Base-by-base conservation (phyloP, 2,888 invertebrate genomes). In the Caenorhabditis macrosperma region DNA sequence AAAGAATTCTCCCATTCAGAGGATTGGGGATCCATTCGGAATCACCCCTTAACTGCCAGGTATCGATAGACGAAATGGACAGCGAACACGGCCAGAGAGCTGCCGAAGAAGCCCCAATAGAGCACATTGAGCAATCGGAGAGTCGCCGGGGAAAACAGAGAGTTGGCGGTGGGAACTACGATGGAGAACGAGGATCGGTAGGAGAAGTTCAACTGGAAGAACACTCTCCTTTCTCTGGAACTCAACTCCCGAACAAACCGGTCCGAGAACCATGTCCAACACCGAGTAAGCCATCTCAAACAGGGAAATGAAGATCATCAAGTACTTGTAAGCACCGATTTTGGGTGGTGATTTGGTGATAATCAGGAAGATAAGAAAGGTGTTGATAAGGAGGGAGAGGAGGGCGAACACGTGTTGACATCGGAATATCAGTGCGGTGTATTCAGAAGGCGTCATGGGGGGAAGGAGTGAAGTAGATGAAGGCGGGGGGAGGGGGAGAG, bases 41-140 rank as follows among this genome's bases (percentile, higher is more conserved):
- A 1, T 6, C 28, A 57, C 68, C 57, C 46, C 17, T n/a, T 38
- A 1, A 67, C 24, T 3, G 57, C 67, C 35, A 67, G 30, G n/a
- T 46, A 67, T 33, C 67, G 44, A 46, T 67, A 67, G 10, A 54
- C 17, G 9, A 67, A 67, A 15, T 57, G 57, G 9, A 67, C 24
- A 9, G 57, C 55, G 22, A 67, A 67, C 15, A 57, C 5, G 9
- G 55, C 67, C 30, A 67, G 46, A 17, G 67, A 67, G 9, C 55
- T 41, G 9, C 67, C 67, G 17, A 67, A 67, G n/a, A 67, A 57
- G 2, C 67, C 67, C 55, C 67, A 57, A 22, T 67, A 60, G 38
- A 57, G 15, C 35, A 35, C 38, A 57, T 38, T n/a, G n/a, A n/a
- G n/a, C n/a, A n/a, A n/a, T n/a, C n/a, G 15, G 4, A 52, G 52